These are phyloP conservation scores for Darevskia mixta DNA, from an alignment of 2,797 vertebrate species.

Conservation along the genomic window DNA sequence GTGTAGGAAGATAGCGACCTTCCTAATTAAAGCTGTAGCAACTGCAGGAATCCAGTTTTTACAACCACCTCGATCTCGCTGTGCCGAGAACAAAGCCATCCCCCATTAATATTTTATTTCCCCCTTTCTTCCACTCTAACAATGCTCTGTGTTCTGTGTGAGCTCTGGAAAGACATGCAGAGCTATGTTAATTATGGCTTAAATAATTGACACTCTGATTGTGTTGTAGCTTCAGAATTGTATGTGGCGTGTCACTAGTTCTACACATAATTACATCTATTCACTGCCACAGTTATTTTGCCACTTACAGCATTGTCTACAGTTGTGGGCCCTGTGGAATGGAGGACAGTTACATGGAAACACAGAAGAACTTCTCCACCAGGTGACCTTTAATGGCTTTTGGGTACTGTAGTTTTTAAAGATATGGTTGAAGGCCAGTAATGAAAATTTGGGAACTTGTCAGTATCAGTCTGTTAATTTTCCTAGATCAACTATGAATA, in stretches of 20 bases:
- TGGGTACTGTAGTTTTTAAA: conserved; percentile 42
- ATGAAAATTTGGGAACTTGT: conserved; percentile 35
- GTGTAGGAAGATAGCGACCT: conserved; percentile 87
- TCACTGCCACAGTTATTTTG: conserved; percentile 66
- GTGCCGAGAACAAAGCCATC: conserved; percentile 91
- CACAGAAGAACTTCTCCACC: conserved; percentile 46
- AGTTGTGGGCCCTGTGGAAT: conserved; percentile 47
- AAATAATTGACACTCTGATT: conserved; percentile 84
- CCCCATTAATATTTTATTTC: conserved; percentile 96
- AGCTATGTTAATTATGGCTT: conserved; percentile 87
- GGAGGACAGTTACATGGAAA: not conserved
- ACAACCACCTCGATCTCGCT: conserved; percentile 85
- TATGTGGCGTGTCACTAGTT: conserved; percentile 67
- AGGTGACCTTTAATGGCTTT: conserved; percentile 60
- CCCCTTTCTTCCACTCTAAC: conserved; percentile 94
- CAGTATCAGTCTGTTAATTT: no score
- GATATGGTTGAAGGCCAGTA: not conserved
- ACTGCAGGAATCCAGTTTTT: conserved; percentile 86
- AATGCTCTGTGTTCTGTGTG: conserved; percentile 84
- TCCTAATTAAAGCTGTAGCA: conserved; percentile 93
- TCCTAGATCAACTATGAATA: no score
- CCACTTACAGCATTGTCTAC: conserved; percentile 55
- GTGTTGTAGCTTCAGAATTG: conserved; percentile 75
- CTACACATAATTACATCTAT: conserved; percentile 74
- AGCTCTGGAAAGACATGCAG: conserved; percentile 83